Evolutionary conservation across 2,888 invertebrate genomes (phyloP).

Genomic region (Rhorus exstirpatorius): DNA sequence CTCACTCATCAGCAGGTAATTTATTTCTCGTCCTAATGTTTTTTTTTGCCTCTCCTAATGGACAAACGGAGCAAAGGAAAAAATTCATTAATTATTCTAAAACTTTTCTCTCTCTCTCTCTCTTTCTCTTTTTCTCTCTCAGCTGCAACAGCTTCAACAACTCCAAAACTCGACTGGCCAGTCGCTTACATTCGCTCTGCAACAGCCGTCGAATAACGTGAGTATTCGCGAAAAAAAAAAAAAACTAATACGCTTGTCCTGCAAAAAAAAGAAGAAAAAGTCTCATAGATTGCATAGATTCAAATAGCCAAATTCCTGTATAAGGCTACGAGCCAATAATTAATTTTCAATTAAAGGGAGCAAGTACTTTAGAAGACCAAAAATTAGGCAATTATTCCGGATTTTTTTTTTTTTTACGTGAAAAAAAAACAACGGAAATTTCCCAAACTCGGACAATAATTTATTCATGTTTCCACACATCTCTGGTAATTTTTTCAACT

Average conservation of each 20-base stretch:
- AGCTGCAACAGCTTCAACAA: slow-evolving; percentile 85
- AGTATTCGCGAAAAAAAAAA: slow-evolving; percentile 70
- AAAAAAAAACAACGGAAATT: too few species aligned
- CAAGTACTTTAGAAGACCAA: too few species aligned
- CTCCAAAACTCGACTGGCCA: slow-evolving; percentile 84
- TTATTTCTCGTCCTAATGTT: background rate
- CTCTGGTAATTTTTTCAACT: too few species aligned
- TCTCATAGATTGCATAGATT: slow-evolving; percentile 8
- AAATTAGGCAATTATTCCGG: too few species aligned
- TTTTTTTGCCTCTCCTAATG: background rate
- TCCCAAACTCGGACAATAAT: too few species aligned
- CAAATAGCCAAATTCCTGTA: background rate
- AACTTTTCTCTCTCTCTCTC: background rate
- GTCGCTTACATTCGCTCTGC: slow-evolving; percentile 84
- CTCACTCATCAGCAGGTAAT: slow-evolving; percentile 85
- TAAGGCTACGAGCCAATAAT: too few species aligned
- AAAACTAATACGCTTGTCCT: too few species aligned
- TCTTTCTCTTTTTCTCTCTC: background rate
- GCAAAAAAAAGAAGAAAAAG: too few species aligned
- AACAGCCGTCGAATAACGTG: slow-evolving; percentile 83
- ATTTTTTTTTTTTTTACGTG: too few species aligned
- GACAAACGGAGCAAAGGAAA: background rate
- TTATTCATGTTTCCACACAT: too few species aligned
- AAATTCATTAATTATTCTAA: too few species aligned
- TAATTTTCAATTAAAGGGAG: too few species aligned